These are phyloP conservation scores for Equus przewalskii DNA, from an alignment of 2,113 vertebrate genomes.

Conservation along the genomic window DNA sequence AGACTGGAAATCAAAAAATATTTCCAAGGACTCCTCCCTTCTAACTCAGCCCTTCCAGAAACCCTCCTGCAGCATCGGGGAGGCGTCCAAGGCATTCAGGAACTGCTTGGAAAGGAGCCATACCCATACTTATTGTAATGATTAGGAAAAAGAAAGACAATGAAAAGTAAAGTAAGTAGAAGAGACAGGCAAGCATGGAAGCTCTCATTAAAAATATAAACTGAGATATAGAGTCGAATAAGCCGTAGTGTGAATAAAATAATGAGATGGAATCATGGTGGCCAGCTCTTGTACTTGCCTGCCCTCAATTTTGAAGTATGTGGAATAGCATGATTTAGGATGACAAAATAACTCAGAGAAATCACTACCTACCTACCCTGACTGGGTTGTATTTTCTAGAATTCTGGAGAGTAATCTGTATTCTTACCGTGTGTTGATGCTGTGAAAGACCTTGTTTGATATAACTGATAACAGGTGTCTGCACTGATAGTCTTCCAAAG, in stretches of 20 bases:
- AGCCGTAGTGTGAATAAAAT: background rate
- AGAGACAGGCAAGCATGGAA: background rate
- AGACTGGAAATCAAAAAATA: background rate
- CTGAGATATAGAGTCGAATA: background rate
- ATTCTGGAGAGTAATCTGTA: background rate
- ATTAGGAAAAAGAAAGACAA: background rate
- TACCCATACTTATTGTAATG: background rate
- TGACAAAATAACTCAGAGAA: background rate
- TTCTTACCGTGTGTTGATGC: background rate
- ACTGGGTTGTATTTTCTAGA: background rate
- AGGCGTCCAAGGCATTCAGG: background rate
- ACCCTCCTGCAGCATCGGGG: rapidly evolving
- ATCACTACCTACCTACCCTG: background rate
- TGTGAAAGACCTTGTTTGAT: background rate
- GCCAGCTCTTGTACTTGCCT: background rate
- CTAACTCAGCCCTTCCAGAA: background rate
- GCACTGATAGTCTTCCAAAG: background rate
- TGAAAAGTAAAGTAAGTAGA: background rate
- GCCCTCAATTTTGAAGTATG: background rate
- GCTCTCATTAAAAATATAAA: background rate
- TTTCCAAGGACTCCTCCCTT: background rate
- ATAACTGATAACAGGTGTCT: background rate
- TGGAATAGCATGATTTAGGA: background rate
- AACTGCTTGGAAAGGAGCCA: background rate
- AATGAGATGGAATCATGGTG: background rate